Conservation (phyloP, 2,113 vertebrate species). For the Conger conger region DNA sequence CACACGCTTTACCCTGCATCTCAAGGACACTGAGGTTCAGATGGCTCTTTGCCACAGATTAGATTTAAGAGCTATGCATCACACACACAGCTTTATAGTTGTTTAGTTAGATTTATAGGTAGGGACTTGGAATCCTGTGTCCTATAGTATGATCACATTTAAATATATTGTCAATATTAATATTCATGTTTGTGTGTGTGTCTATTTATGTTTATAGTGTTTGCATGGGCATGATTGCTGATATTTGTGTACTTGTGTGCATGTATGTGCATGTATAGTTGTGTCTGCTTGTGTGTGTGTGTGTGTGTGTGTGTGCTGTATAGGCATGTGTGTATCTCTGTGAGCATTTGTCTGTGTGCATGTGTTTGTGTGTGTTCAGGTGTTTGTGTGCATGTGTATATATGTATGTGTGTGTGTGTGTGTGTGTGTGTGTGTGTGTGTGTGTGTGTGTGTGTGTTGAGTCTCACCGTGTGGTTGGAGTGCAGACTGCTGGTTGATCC, state of each 20-base stretch:
- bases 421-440: conserved; percentile 23
- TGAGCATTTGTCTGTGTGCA: neutral
- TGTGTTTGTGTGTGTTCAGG: neutral
- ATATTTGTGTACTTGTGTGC: neutral
- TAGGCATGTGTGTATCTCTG: neutral
- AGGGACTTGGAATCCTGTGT: neutral
- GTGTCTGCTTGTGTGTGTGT: neutral
- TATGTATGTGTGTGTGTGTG: conserved; percentile 20
- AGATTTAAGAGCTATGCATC: neutral
- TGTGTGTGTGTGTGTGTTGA: conserved; percentile 21
- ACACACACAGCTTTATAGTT: neutral
- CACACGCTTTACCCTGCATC: neutral
- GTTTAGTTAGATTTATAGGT: neutral
- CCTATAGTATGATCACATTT: conserved; percentile 9
- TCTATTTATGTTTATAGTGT: conserved; percentile 20
- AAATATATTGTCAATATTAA: conserved; percentile 12
- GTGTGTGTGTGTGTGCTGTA: neutral
- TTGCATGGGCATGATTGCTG: neutral
- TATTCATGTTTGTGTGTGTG: conserved; percentile 43
- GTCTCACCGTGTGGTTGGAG: conserved; percentile 65
- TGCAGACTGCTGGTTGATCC: conserved; percentile 80
- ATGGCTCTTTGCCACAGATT: neutral
- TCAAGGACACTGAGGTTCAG: conserved; percentile 7
- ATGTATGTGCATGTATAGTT: too few species aligned
- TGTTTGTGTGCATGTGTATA: neutral